Base-by-base conservation (phyloP, 37 sponge, comb jelly and placozoan genomes). In the Geodia barretti region DNA sequence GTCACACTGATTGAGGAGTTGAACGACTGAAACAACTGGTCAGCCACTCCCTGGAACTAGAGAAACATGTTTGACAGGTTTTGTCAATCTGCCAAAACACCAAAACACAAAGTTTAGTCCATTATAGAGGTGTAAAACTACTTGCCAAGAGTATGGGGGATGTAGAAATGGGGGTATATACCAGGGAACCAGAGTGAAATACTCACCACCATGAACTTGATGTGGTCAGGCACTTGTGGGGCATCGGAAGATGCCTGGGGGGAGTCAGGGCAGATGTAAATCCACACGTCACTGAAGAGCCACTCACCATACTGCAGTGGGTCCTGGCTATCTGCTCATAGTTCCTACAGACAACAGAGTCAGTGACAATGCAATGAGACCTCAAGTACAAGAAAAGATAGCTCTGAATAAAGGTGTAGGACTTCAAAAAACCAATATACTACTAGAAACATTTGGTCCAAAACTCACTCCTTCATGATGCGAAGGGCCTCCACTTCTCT, bases 391-490 rank as follows among this genome's bases (percentile, higher is more conserved):
- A 47, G 54, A 14, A 17, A n/a, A n/a, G n/a, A n/a, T n/a, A n/a
- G n/a, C n/a, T n/a, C n/a, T n/a, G n/a, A n/a, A n/a, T n/a, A n/a
- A n/a, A n/a, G n/a, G n/a, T n/a, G n/a, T n/a, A n/a, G n/a, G n/a
- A n/a, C n/a, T n/a, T n/a, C n/a, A n/a, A n/a, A n/a, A n/a, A n/a
- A n/a, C n/a, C n/a, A n/a, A n/a, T n/a, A n/a, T n/a, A n/a, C n/a
- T n/a, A n/a, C n/a, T n/a, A n/a, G n/a, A n/a, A n/a, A n/a, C n/a
- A n/a, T n/a, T 17, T 41, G 20, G 37, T 29, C n/a, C 11, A 4
- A 20, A 29, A n/a, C 88, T 68, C 62, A 93, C 96, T 87, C 91
- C 78, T 93, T 96, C 96, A 96, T 93, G 34, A 96, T 96, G 54
- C 78, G 62, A 29, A 96, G 65, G 14, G 96, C 94, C 59, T 84